phyloP scores from a whole-genome alignment of 2,888 invertebrate genomes.

The Drosophila monieri region DNA sequence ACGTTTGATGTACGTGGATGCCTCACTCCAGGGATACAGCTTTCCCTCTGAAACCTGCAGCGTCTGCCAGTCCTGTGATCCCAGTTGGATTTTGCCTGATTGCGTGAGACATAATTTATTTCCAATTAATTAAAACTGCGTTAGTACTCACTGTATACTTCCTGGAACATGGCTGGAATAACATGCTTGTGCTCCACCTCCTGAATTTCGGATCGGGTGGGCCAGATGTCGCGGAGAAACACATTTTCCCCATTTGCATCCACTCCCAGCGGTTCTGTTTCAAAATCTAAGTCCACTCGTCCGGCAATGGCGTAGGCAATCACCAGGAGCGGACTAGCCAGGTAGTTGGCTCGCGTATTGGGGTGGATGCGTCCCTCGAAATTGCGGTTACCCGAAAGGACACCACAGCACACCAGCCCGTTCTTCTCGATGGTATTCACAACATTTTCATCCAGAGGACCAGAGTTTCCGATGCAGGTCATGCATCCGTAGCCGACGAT shows the following conservation, averaged over 20 bases:
- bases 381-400: slow-evolving; percentile 98
- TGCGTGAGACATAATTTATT: not conserved
- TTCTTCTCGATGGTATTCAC: slow-evolving; percentile 97
- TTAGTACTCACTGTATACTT: slow-evolving; percentile 85
- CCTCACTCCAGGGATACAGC: slow-evolving; percentile 95
- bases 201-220: slow-evolving; percentile 94
- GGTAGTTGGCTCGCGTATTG: slow-evolving; percentile 97
- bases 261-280: slow-evolving; percentile 90
- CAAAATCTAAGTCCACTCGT: slow-evolving; percentile 97
- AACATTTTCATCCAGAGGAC: slow-evolving; percentile 96
- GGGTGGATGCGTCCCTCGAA: slow-evolving; percentile 99
- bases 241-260: slow-evolving; percentile 89
- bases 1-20: slow-evolving; percentile 97
- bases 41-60: slow-evolving; percentile 91
- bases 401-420: slow-evolving; percentile 97
- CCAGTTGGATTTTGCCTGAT: slow-evolving; percentile 91
- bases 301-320: slow-evolving; percentile 99
- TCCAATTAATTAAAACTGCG: not conserved
- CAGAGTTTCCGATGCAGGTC: slow-evolving; percentile 99
- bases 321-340: slow-evolving; percentile 97
- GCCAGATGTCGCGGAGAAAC: slow-evolving; percentile 97
- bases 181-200: slow-evolving; percentile 94
- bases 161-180: slow-evolving; percentile 98
- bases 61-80: slow-evolving; percentile 93
- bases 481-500: slow-evolving; percentile 99